Evolutionary conservation across 2,113 vertebrate genomes (phyloP), one percentile per base, ranked within the genome.

Genomic region (Cyprinodon variegatus): DNA sequence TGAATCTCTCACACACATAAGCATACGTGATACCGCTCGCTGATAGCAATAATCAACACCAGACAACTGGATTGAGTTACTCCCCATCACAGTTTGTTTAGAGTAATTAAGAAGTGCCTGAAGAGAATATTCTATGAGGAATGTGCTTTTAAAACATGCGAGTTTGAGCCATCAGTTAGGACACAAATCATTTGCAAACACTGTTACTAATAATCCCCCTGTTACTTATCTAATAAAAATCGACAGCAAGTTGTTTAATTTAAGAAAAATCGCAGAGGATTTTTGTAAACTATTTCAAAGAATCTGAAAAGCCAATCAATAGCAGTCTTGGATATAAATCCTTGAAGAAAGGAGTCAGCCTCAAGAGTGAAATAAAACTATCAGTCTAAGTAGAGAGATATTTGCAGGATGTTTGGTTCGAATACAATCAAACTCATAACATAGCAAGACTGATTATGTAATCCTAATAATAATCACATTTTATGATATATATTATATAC

Each of bases 11-110:
- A 53, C 50, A n/a, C 50, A 57, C 3, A 53, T 17, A 61, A 41
- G 64, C 5, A n/a, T 53, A 71, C 73, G 39, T 3, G 3, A 84
- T 68, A 43, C 67, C 70, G 29, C 78, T 78, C 15, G 70, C 78
- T 78, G 77, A 82, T 73, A 65, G 72, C 72, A 5, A 38, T 86
- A 83, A 90, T 90, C 43, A 76, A 80, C 82, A 82, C 77, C 78
- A 87, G 81, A 83, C 75, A 77, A 72, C 71, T 40, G 48, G 64
- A 79, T 76, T 59, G 70, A 82, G 81, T 74, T 15, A 78, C 65
- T 83, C 36, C 2, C 39, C 64, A 60, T 70, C 74, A 74, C 64
- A 78, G 79, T 88, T 89, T 86, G 80, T 85, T 83, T 77, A 67
- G 70, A 62, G 60, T 68, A 36, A 83, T 77, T 67, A 70, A 61